Evolutionary conservation across 2,888 invertebrate species (phyloP), one percentile per base, ranked within the genome.

Genomic region (Drosophila flavopinicola): DNA sequence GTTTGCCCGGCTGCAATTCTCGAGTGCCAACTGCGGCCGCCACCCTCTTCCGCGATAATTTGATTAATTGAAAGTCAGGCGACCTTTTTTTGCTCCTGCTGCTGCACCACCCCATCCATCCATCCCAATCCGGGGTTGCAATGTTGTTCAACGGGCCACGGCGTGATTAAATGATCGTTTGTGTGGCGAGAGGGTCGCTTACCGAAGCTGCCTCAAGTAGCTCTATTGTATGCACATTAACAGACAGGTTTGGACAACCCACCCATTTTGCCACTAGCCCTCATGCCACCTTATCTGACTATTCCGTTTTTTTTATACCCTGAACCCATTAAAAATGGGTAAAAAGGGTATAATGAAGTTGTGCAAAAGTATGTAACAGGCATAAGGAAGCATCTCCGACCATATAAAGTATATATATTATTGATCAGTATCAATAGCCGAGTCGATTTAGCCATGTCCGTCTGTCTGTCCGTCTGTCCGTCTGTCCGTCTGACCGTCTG

Each of bases 11-110:
- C 78, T 60, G 78, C 54, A 68, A 68, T 59, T 61, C 66, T 66
- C 57, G 44, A 76, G 65, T 67, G 63, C 35, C 48, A 15, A 41
- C 39, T 35, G 42, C 23, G 38, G 9, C 35, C 30, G 15, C 70
- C 52, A 17, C 37, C 66, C 30, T 27, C 53, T 59, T 66, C 4
- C 57, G 78, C 79, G 79, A 87, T 83, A 83, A 83, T 83, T 83
- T 83, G 85, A 83, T 83, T 83, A 83, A 83, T 83, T 87, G 83
- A 79, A 83, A 83, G 85, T 83, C 83, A 87, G 68, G 35, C 59
- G 78, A 68, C 83, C 72, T 71, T 80, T 86, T 80, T 85, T 66
- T 45, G 6, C 3, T 11, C 5, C n/a, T n/a, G n/a, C n/a, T n/a
- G n/a, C n/a, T n/a, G n/a, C n/a, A n/a, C n/a, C n/a, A n/a, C n/a